Conservation (phyloP, 2,113 vertebrate species). For the Ctenodactylus gundi region DNA sequence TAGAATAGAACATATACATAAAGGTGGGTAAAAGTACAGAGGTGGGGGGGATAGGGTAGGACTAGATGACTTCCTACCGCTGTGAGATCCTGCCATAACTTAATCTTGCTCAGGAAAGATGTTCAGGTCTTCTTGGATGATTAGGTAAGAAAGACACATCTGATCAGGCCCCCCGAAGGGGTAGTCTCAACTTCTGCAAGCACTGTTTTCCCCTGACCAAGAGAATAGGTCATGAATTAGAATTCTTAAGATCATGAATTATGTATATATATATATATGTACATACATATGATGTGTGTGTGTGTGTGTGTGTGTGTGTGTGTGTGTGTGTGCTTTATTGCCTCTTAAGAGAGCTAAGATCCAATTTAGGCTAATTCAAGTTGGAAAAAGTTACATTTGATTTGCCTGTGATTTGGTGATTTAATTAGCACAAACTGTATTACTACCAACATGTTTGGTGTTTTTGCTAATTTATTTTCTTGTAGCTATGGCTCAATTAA, state of each 20-base stretch:
- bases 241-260: neutral
- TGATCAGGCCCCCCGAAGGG: neutral
- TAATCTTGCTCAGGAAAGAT: neutral
- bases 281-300: no score
- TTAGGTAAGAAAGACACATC: neutral
- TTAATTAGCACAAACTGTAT: neutral
- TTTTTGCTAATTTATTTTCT: neutral
- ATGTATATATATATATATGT: no score
- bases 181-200: neutral
- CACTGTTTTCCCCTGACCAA: neutral
- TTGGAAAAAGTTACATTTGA: neutral
- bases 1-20: neutral
- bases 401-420: neutral
- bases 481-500: neutral
- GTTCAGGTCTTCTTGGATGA: neutral
- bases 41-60: no score
- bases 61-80: neutral
- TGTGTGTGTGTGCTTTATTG: no score
- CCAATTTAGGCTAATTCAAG: neutral
- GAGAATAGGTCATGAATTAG: neutral
- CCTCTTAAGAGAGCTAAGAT: neutral
- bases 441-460: neutral
- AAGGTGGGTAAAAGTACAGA: neutral
- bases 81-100: neutral
- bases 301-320: no score